Conservation (phyloP, 2,797 vertebrate genomes). For the Periparus ater region DNA sequence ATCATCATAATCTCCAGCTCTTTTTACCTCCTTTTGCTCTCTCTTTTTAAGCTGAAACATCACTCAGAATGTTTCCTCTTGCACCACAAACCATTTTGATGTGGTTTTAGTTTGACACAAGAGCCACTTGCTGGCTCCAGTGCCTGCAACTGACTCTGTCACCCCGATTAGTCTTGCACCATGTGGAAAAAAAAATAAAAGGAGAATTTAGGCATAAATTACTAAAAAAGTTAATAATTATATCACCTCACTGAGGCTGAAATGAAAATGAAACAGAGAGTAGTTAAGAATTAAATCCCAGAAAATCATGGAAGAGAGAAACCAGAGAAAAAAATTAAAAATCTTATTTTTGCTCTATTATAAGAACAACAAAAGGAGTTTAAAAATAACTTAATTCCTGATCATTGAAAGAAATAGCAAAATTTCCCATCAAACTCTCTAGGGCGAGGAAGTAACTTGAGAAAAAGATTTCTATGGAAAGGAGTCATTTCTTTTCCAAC, state of each 20-base stretch:
- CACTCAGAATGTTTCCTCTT: neutral
- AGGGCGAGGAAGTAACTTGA: neutral
- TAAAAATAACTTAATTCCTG: neutral
- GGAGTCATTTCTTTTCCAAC: too few species aligned
- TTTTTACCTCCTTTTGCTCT: neutral
- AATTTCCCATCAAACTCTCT: neutral
- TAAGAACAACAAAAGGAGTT: neutral
- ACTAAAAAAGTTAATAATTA: conserved; percentile 75
- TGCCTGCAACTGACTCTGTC: neutral
- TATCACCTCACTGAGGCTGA: conserved; percentile 70
- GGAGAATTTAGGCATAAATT: conserved; percentile 54
- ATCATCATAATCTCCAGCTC: neutral
- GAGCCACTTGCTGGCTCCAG: neutral
- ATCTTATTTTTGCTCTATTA: neutral
- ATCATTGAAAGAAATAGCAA: neutral
- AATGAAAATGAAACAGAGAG: neutral
- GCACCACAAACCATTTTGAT: neutral
- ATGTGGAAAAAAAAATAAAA: neutral
- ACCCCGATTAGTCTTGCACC: conserved; percentile 9
- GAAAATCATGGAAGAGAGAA: neutral
- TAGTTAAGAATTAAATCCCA: neutral
- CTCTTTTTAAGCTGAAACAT: too few species aligned
- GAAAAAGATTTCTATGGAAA: neutral
- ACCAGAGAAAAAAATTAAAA: fast-evolving
- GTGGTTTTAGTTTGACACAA: neutral